Conservation (phyloP, 2,113 vertebrate species). For the Hipposideros armiger region DNA sequence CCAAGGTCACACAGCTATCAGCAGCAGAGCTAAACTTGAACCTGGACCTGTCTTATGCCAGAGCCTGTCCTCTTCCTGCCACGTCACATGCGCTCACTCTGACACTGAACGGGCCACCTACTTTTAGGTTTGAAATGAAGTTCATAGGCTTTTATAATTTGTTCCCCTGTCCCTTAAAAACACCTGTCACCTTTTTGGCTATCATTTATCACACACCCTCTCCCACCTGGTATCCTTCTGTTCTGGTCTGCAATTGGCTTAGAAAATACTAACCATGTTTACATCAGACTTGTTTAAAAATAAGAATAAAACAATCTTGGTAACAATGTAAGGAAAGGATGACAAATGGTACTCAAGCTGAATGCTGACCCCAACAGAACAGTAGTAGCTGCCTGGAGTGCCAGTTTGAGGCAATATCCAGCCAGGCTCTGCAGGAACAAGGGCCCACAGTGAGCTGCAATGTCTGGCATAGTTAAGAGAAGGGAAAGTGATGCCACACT, state of each 20-base stretch:
- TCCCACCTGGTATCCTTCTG: not conserved
- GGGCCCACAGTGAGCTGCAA: not conserved
- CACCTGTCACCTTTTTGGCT: not conserved
- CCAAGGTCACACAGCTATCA: not conserved
- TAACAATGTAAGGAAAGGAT: not conserved
- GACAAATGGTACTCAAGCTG: not conserved
- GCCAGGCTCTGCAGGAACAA: not conserved
- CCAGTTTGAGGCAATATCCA: not conserved
- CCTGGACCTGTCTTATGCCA: not conserved
- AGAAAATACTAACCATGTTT: not conserved
- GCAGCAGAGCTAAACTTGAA: not conserved
- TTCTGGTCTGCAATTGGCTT: not conserved
- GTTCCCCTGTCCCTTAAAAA: not conserved
- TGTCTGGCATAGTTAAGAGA: not conserved
- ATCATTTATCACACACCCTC: not conserved
- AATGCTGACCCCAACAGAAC: not conserved
- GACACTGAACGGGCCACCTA: not conserved
- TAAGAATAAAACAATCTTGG: slow-evolving; percentile 28
- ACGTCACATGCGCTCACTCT: not conserved
- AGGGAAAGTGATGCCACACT: not conserved
- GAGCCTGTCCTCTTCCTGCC: not conserved
- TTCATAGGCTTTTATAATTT: not conserved
- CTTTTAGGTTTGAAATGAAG: not conserved
- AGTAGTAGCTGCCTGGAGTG: not conserved
- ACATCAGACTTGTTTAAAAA: not conserved